Conservation (phyloP, 2,113 vertebrate genomes). For the Quiscalus mexicanus region DNA sequence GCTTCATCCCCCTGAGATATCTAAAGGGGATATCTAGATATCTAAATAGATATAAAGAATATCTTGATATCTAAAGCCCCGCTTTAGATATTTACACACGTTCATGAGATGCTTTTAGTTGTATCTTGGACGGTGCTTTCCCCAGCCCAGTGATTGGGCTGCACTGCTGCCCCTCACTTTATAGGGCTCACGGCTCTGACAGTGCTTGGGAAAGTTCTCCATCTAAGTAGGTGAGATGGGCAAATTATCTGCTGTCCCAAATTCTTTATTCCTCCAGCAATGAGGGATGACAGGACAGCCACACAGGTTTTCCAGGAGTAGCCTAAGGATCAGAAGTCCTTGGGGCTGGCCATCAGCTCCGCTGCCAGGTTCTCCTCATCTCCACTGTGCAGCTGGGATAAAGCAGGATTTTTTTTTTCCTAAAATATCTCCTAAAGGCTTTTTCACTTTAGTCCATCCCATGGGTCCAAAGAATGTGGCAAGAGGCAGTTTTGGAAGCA, state of each 20-base stretch:
- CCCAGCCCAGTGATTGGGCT: fast-evolving
- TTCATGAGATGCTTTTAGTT: neutral
- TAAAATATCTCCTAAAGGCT: neutral
- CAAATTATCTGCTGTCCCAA: neutral
- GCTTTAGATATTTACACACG: neutral
- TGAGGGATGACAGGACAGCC: neutral
- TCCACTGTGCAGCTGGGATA: fast-evolving
- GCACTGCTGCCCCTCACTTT: fast-evolving
- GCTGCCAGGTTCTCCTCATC: fast-evolving
- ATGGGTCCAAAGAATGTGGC: fast-evolving
- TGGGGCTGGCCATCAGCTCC: fast-evolving
- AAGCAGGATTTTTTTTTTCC: no score
- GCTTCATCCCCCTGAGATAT: neutral
- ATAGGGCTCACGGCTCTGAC: fast-evolving
- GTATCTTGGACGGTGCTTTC: neutral
- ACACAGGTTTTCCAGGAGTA: fast-evolving
- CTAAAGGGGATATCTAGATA: no score
- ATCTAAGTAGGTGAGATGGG: fast-evolving
- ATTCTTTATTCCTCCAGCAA: neutral
- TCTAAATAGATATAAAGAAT: no score
- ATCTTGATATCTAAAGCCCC: no score
- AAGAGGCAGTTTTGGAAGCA: neutral
- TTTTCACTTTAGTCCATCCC: neutral
- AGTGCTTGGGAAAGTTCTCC: neutral
- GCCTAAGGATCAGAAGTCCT: fast-evolving